Evolutionary conservation across 53 echinoderm and acorn worm species (phyloP), one percentile per base, ranked within the genome.

Genomic region (Actinopyga echinites): DNA sequence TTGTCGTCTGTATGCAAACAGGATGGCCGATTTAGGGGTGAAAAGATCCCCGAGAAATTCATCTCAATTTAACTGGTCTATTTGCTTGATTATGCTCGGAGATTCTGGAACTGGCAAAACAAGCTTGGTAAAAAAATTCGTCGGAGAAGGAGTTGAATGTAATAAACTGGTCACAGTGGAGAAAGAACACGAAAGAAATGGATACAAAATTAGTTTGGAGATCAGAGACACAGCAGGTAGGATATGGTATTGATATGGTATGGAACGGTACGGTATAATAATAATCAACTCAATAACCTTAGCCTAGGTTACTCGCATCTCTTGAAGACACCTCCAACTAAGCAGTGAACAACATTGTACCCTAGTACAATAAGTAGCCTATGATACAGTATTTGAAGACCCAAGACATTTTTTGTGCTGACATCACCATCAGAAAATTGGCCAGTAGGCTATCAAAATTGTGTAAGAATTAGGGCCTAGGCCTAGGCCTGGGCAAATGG

Each of bases 141-240:
- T 75, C 28, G 61, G 75, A 8, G 23, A 30, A 32, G 44, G 57
- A 53, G 37, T 22, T 20, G 83, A 88, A 15, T 69, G 85, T 75
- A 83, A 89, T 13, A 77, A 77, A 56, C 30, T 83, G 57, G 89
- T 91, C 31, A 62, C 86, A 0, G 65, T 71, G 33, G 83, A 67
- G 36, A 90, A 90, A 43, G 83, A 80, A 52, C 44, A 93, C 9
- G 65, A 79, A 6, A 93, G 90, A 65, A 83, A 88, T 56, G 95
- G 93, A 4, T 65, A 79, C 24, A 38, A 67, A 20, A 82, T 95
- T 29, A 90, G 84, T 58, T 58, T 95, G 90, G 95, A 95, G 38
- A 86, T 95, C 2, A 85, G 88, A 62, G 95, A 95, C 59, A 95
- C 95, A 1, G 95, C 95, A 83, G 95, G 95, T 92, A 79, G 5